Conservation (phyloP, 2,113 vertebrate genomes). For the Tachysurus fulvidraco region DNA sequence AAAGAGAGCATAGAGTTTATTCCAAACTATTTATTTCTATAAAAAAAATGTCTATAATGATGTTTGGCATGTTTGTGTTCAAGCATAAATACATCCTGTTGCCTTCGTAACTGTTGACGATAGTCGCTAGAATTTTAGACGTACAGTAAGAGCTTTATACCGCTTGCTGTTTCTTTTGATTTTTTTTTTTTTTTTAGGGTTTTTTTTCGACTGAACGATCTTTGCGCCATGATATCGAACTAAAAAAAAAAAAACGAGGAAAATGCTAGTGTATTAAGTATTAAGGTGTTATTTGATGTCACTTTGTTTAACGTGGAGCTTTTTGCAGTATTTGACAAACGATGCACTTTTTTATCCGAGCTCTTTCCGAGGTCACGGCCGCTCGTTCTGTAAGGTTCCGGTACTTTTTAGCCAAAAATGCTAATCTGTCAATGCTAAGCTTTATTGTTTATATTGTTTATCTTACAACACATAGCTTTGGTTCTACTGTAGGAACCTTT, state of each 20-base stretch:
- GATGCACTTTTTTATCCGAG: slow-evolving; percentile 71
- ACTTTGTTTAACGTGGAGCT: slow-evolving; percentile 67
- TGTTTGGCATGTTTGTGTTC: slow-evolving; percentile 78
- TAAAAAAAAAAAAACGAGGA: slow-evolving; percentile 52
- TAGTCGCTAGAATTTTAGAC: slow-evolving; percentile 72
- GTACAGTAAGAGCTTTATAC: slow-evolving; percentile 71
- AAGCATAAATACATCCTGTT: slow-evolving; percentile 77
- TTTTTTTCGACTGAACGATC: slow-evolving; percentile 64
- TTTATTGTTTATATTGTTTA: too few relatives aligned
- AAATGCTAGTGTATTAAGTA: slow-evolving; percentile 72
- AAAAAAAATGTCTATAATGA: slow-evolving; percentile 77
- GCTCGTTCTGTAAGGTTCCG: slow-evolving; percentile 30
- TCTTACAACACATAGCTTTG: background rate
- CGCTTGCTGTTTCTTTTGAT: slow-evolving; percentile 70
- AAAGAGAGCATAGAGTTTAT: slow-evolving; percentile 74
- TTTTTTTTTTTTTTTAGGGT: slow-evolving; percentile 57
- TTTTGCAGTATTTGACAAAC: slow-evolving; percentile 69
- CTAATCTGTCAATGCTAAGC: background rate
- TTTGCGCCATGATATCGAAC: slow-evolving; percentile 70
- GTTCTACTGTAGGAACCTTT: slow-evolving; percentile 6
- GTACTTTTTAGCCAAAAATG: slow-evolving; percentile 26
- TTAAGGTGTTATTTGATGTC: slow-evolving; percentile 66
- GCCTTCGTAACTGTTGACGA: slow-evolving; percentile 77
- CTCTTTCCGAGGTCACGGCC: slow-evolving; percentile 52
- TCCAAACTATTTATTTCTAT: slow-evolving; percentile 83